Conservation (phyloP, 2,113 vertebrate genomes). For the Lathamus discolor region DNA sequence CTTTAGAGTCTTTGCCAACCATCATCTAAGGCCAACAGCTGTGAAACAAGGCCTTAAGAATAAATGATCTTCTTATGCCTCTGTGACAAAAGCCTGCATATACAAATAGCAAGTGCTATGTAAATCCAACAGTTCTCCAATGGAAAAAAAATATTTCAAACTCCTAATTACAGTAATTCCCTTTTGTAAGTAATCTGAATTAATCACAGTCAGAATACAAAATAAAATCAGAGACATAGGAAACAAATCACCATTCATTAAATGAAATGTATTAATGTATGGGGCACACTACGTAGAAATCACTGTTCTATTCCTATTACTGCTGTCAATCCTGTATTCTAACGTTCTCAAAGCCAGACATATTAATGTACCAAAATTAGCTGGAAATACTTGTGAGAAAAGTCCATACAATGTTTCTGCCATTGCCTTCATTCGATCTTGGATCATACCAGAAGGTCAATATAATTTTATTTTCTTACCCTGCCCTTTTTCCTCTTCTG, state of each 20-base stretch:
- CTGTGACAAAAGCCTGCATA: neutral
- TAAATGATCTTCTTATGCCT: neutral
- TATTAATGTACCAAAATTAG: neutral
- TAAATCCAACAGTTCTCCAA: neutral
- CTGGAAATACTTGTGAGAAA: neutral
- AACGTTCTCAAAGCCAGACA: neutral
- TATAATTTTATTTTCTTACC: neutral
- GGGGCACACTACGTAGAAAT: neutral
- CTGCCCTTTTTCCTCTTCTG: neutral
- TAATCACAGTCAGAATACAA: neutral
- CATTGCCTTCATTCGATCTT: fast-evolving
- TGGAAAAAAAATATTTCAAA: neutral
- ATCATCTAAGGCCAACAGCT: neutral
- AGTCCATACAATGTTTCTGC: neutral
- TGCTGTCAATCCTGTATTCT: neutral
- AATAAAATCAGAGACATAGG: neutral
- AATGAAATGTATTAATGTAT: neutral
- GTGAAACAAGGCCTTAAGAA: neutral
- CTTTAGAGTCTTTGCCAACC: neutral
- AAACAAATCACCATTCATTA: slow-evolving; percentile 6
- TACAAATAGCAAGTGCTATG: neutral
- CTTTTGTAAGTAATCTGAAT: neutral
- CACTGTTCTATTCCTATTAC: neutral
- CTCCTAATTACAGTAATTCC: neutral
- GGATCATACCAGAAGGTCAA: neutral